Evolutionary conservation across 2,797 vertebrate genomes (phyloP).

Genomic region (Phalloptychus januarius): DNA sequence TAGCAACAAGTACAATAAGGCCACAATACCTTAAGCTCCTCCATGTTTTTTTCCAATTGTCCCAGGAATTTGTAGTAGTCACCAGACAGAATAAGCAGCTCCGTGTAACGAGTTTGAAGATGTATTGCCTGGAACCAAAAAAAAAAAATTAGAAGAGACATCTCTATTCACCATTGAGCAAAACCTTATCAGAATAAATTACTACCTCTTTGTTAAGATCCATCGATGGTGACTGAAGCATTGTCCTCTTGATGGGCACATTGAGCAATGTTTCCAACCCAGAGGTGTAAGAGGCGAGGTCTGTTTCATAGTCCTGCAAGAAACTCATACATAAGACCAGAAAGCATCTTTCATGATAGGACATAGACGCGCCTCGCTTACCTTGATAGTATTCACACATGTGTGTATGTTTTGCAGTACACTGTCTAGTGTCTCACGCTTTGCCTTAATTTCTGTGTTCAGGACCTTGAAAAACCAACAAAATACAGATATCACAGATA

Average conservation of each 20-base stretch:
- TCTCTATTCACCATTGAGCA: not conserved
- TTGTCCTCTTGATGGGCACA: slow-evolving; percentile 92
- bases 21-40: slow-evolving; percentile 91
- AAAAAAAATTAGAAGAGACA: slow-evolving; percentile 17
- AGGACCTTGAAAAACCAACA: slow-evolving; percentile 67
- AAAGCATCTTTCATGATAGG: not conserved
- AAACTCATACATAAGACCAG: slow-evolving; percentile 10
- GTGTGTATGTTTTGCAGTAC: slow-evolving; percentile 87
- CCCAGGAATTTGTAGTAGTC: slow-evolving; percentile 90
- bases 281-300: slow-evolving; percentile 89
- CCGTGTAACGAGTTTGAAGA: slow-evolving; percentile 91
- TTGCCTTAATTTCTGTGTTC: slow-evolving; percentile 88
- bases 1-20: not conserved
- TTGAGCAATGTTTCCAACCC: slow-evolving; percentile 94
- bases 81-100: slow-evolving; percentile 88
- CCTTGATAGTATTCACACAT: slow-evolving; percentile 91
- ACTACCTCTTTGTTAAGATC: slow-evolving; percentile 90
- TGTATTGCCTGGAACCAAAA: slow-evolving; percentile 82
- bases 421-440: slow-evolving; percentile 87
- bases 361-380: slow-evolving; percentile 51
- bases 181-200: not conserved
- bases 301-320: slow-evolving; percentile 91
- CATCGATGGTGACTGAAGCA: slow-evolving; percentile 90
- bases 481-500: slow-evolving; percentile 17
- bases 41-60: slow-evolving; percentile 90